A percentile compares a stretch with the other conserved stretches of the same genome.
These are phyloP conservation scores for Brenthis ino DNA, from an alignment of 2,888 invertebrate genomes.

Conservation along the genomic window DNA sequence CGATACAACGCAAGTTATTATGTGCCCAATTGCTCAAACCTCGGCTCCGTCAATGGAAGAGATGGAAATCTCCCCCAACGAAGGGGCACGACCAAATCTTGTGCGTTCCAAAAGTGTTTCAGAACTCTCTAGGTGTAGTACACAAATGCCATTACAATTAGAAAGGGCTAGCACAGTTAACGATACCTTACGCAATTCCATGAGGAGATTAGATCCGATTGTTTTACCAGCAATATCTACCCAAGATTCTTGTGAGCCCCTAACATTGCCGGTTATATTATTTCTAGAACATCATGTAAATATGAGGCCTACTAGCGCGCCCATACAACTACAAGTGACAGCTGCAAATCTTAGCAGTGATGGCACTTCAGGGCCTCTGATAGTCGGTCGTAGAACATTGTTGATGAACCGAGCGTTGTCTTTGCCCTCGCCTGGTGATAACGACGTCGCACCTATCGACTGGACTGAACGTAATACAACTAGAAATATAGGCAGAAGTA, in stretches of 20 bases:
- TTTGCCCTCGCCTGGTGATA: conserved; percentile 71
- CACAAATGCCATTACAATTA: conserved; percentile 54
- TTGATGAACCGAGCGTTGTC: conserved; percentile 73
- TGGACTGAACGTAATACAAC: conserved; percentile 70
- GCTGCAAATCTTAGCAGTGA: conserved; percentile 73
- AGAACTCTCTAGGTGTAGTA: conserved; percentile 58
- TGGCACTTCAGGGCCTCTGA: conserved; percentile 69
- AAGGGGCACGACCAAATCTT: conserved; percentile 51
- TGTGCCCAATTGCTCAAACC: conserved; percentile 50
- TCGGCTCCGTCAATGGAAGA: conserved; percentile 54
- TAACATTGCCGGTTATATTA: conserved; percentile 74
- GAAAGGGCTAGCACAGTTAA: conserved; percentile 63
- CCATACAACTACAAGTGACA: conserved; percentile 75
- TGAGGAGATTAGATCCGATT: conserved; percentile 75
- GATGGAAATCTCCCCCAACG: conserved; percentile 47
- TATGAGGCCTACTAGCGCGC: conserved; percentile 74
- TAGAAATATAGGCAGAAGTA: conserved; percentile 65
- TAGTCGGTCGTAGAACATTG: conserved; percentile 70
- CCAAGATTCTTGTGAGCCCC: conserved; percentile 62
- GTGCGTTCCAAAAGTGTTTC: conserved; percentile 74
- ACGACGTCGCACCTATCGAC: conserved; percentile 65
- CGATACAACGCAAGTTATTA: conserved; percentile 69
- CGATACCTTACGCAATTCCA: conserved; percentile 69
- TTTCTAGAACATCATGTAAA: conserved; percentile 75
- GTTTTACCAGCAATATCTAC: conserved; percentile 66